phyloP scores from a whole-genome alignment of 2,113 vertebrate species.

The Catharus minimus region DNA sequence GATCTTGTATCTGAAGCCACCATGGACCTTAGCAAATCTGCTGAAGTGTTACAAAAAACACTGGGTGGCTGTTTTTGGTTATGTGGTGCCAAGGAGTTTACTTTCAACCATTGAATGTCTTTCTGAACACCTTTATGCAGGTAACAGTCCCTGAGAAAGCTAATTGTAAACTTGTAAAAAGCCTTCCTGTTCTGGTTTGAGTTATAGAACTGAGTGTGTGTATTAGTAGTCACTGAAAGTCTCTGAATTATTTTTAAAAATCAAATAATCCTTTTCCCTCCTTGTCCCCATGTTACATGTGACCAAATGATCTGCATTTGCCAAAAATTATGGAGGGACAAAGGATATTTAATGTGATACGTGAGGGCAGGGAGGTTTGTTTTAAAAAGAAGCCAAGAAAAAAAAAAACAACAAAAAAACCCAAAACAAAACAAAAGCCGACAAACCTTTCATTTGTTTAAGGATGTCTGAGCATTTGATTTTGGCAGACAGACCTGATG shows the following conservation, averaged over 20 bases:
- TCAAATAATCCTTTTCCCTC: background rate
- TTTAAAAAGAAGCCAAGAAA: background rate
- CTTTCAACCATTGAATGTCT: conserved; percentile 77
- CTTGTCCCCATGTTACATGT: background rate
- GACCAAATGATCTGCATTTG: background rate
- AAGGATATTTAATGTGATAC: background rate
- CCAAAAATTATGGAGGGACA: background rate
- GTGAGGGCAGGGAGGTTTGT: background rate
- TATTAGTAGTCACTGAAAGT: background rate
- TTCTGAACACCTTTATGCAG: conserved; percentile 76
- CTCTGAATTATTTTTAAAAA: background rate
- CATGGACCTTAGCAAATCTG: conserved; percentile 84
- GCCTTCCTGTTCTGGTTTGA: background rate
- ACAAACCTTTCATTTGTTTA: background rate
- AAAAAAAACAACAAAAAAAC: background rate
- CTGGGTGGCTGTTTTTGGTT: conserved; percentile 92
- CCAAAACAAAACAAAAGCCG: too few relatives aligned
- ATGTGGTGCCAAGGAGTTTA: conserved; percentile 77
- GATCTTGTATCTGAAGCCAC: conserved; percentile 89
- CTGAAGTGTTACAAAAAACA: conserved; percentile 89
- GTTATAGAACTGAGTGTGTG: background rate
- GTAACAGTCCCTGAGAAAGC: conserved; percentile 60
- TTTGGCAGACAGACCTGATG: background rate
- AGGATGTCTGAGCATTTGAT: background rate
- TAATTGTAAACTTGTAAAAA: background rate